These are phyloP conservation scores for Neogobius melanostomus DNA, from an alignment of 2,113 vertebrate genomes.

Conservation along the genomic window DNA sequence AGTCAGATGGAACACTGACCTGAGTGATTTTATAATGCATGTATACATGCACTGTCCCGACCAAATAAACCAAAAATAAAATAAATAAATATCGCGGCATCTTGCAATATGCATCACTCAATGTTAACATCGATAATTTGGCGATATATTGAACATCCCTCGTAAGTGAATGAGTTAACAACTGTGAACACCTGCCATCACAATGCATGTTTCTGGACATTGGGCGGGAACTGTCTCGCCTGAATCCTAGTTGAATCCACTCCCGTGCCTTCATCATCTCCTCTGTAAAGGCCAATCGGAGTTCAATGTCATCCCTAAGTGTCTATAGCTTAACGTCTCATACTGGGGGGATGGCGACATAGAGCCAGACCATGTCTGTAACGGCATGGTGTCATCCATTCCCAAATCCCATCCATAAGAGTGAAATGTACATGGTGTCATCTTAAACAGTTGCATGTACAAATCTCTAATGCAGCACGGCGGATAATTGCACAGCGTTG, in stretches of 20 bases:
- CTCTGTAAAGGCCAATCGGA: slow-evolving; percentile 49
- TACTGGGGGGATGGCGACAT: slow-evolving; percentile 6
- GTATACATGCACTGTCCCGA: too few relatives aligned
- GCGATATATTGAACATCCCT: too few relatives aligned
- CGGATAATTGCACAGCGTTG: slow-evolving; percentile 52
- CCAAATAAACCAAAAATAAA: too few relatives aligned
- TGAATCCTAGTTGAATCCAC: slow-evolving; percentile 5
- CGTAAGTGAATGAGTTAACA: too few relatives aligned
- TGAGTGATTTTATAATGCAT: too few relatives aligned
- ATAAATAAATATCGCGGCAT: too few relatives aligned
- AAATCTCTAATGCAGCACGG: slow-evolving; percentile 47
- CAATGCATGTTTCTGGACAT: too few relatives aligned
- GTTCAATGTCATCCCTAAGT: slow-evolving; percentile 54
- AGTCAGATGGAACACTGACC: too few relatives aligned
- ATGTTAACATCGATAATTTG: too few relatives aligned
- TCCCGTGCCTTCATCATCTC: slow-evolving; percentile 19
- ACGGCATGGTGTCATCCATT: slow-evolving; percentile 43
- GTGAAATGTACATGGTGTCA: slow-evolving; percentile 56
- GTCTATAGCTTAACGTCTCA: slow-evolving; percentile 44
- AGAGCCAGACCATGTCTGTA: slow-evolving; percentile 17
- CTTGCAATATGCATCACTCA: too few relatives aligned
- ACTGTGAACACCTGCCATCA: too few relatives aligned
- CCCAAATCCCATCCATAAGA: slow-evolving; percentile 55
- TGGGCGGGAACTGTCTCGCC: too few relatives aligned
- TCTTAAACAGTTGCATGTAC: slow-evolving; percentile 54